Conservation (phyloP, 1,140 invertebrate species). For the Brachionus rubens region DNA sequence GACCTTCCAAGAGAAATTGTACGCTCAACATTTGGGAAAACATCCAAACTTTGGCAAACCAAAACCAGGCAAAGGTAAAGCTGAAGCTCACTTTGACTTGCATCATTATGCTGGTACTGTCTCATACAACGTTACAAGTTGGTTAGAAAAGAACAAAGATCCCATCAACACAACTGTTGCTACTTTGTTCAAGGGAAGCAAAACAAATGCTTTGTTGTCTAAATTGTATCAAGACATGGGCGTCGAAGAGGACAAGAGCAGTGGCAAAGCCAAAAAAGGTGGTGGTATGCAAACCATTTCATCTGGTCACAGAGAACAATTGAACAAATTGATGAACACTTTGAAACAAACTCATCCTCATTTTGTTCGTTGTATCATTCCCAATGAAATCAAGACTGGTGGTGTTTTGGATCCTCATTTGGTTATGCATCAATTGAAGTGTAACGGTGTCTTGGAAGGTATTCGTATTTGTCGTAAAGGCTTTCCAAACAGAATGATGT, state of each 20-base stretch:
- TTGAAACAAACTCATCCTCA: slow-evolving; percentile 93
- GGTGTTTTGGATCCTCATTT: slow-evolving; percentile 96
- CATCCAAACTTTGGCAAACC: slow-evolving; percentile 94
- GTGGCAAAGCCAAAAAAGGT: slow-evolving; percentile 84
- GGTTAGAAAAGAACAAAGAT: slow-evolving; percentile 99
- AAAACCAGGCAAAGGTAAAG: slow-evolving; percentile 89
- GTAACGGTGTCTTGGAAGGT: slow-evolving; percentile 99
- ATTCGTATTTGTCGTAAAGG: slow-evolving; percentile 99
- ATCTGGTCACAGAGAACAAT: slow-evolving; percentile 83
- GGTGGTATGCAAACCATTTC: slow-evolving; percentile 92
- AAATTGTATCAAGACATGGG: not conserved
- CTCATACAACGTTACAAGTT: slow-evolving; percentile 73
- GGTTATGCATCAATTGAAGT: slow-evolving; percentile 95
- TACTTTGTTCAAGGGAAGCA: not conserved
- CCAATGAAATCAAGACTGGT: slow-evolving; percentile 94
- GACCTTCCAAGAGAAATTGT: slow-evolving; percentile 94
- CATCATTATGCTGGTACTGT: slow-evolving; percentile 97
- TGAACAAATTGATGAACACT: slow-evolving; percentile 94
- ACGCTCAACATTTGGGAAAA: slow-evolving; percentile 96
- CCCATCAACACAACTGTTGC: slow-evolving; percentile 94
- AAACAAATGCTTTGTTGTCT: not conserved
- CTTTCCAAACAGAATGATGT: slow-evolving; percentile 99
- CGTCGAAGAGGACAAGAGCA: slow-evolving; percentile 25
- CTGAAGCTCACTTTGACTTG: slow-evolving; percentile 93
- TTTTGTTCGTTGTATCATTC: slow-evolving; percentile 99